Conservation (phyloP, 2,888 invertebrate species). For the Megastigmus dorsalis region DNA sequence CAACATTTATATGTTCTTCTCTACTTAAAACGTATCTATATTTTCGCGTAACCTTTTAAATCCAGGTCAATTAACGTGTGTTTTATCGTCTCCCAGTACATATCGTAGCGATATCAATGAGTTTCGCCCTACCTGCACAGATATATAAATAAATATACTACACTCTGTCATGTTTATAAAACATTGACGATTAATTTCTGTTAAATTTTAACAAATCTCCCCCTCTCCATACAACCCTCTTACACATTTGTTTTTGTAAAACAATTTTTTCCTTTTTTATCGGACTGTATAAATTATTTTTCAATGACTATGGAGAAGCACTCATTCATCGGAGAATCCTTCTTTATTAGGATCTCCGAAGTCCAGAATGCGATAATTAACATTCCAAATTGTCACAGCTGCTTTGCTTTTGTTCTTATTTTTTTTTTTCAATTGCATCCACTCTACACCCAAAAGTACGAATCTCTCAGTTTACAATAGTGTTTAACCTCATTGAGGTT, state of each 20-base stretch:
- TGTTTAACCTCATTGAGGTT: constrained; percentile 53
- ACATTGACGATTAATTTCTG: constrained; percentile 72
- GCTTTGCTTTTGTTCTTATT: constrained; percentile 35
- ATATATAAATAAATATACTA: constrained; percentile 72
- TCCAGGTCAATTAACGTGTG: constrained; percentile 53
- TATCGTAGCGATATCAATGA: constrained; percentile 60
- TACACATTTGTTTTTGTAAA: constrained; percentile 63
- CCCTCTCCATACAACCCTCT: constrained; percentile 51
- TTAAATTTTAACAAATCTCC: constrained; percentile 73
- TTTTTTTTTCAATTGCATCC: constrained; percentile 37
- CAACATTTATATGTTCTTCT: constrained; percentile 52
- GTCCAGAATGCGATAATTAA: constrained; percentile 42
- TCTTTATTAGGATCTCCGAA: constrained; percentile 25
- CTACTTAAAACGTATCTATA: constrained; percentile 59
- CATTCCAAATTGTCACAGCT: constrained; percentile 47
- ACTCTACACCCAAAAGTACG: constrained; percentile 45
- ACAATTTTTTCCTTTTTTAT: constrained; percentile 57
- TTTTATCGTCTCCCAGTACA: constrained; percentile 62
- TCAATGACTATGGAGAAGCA: constrained; percentile 52
- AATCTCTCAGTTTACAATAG: constrained; percentile 42
- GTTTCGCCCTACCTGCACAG: constrained; percentile 67
- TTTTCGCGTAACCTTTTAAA: constrained; percentile 65
- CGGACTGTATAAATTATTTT: constrained; percentile 58
- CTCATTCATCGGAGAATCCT: constrained; percentile 4
- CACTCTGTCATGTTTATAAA: constrained; percentile 73